Conservation (phyloP, 30 jellyfish, hydroid and myxozoan genomes). For the Chrysaora quinquecirrha region DNA sequence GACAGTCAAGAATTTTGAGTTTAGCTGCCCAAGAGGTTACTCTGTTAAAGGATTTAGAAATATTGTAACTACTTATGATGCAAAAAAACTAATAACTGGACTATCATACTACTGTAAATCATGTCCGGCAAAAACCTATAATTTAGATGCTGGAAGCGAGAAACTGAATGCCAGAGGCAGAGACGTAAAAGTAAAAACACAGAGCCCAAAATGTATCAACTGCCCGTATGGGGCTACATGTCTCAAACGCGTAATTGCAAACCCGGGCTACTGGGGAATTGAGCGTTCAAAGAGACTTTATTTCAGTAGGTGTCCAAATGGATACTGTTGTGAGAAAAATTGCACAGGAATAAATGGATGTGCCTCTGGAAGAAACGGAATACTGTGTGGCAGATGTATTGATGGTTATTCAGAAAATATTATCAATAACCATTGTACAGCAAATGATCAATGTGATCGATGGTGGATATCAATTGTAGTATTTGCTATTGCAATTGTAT, state of each 20-base stretch:
- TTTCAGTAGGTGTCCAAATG: neutral
- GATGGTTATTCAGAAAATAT: constrained; percentile 10
- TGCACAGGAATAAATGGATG: constrained; percentile 20
- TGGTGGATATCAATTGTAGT: neutral
- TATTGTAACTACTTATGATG: no score
- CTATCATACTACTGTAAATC: no score
- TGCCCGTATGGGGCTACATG: constrained; percentile 42
- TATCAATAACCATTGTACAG: constrained; percentile 14
- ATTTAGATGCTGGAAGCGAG: no score
- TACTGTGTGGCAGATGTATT: constrained; percentile 42
- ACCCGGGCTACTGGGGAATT: constrained; percentile 14
- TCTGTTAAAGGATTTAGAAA: no score
- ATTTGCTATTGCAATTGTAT: neutral
- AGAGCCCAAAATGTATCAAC: neutral
- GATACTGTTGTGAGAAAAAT: constrained; percentile 9
- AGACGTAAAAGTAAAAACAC: no score
- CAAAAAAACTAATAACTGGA: no score
- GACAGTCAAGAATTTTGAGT: no score
- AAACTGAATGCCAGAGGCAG: no score
- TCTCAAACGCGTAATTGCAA: neutral
- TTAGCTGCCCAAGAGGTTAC: no score
- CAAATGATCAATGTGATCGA: neutral
- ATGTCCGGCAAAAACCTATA: no score
- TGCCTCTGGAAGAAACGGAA: constrained; percentile 18
- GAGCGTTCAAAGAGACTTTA: neutral